Evolutionary conservation across 2,113 vertebrate genomes (phyloP), one percentile per base, ranked within the genome.

Genomic region (Meriones unguiculatus): DNA sequence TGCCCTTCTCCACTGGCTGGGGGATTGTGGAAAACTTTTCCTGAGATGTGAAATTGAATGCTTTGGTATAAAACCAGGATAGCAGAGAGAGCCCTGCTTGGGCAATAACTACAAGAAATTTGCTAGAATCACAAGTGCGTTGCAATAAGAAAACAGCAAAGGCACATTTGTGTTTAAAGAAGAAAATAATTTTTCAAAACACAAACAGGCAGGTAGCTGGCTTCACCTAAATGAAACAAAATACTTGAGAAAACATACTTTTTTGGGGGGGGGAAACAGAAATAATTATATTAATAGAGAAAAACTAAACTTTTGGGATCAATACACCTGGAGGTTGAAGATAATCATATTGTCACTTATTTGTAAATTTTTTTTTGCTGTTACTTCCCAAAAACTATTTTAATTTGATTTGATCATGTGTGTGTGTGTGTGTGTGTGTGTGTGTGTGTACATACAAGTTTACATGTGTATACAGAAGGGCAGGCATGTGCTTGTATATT

Each of bases 11-110:
- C 0, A 0, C n/a, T 70, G 7, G 7, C 15, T 30, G 30, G 78
- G 14, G 28, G 9, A 70, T 76, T 85, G 78, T 67, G 41, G 73
- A 96, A 38, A 95, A 89, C 84, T 95, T 95, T 95, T 41, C 46
- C 59, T 84, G 72, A 88, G 54, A 64, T 85, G 17, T 50, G 7
- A 38, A 86, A 70, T 2, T 2, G 38, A 78, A 57, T 32, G 54
- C 35, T 72, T 88, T 14, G 4, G 46, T 57, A 35, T 62, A 41
- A 95, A 95, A 59, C 38, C 38, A 59, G 52, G 14, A 41, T 30
- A 4, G 57, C 0, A 1, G n/a, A 15, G 41, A 41, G 1, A 24
- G 8, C 18, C 6, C 35, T 13, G 1, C 41, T 17, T 50, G 87
- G 41, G 69, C 73, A 95, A 64, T 5, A n/a, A 46, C 32, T 41